Evolutionary conservation across 2,797 vertebrate genomes (phyloP).

Genomic region (Allobates femoralis): DNA sequence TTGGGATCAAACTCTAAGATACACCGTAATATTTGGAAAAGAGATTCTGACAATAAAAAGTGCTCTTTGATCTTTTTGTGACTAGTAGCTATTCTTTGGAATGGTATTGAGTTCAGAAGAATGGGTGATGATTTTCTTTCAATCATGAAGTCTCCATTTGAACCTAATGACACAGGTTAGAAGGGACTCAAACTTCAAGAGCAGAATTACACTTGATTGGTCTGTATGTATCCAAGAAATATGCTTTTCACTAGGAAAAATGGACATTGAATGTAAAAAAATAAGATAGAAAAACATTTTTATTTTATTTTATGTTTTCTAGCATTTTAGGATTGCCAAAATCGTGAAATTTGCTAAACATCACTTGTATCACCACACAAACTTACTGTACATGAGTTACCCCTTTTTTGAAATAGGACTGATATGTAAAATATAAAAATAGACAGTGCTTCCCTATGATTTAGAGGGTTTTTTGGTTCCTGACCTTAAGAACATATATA

Average conservation of each 20-base stretch:
- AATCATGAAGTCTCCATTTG: neutral
- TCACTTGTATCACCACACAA: too few relatives aligned
- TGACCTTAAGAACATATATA: too few relatives aligned
- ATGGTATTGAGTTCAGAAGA: neutral
- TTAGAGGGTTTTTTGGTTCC: too few relatives aligned
- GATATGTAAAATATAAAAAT: too few relatives aligned
- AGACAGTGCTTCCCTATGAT: too few relatives aligned
- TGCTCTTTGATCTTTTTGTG: neutral
- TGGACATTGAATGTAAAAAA: too few relatives aligned
- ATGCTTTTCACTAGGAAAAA: neutral
- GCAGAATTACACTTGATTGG: neutral
- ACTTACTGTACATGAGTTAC: too few relatives aligned
- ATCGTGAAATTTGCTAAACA: too few relatives aligned
- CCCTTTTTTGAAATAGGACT: too few relatives aligned
- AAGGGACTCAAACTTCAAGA: neutral
- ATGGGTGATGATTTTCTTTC: slow-evolving; percentile 7
- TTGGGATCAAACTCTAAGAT: neutral
- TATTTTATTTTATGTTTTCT: too few relatives aligned
- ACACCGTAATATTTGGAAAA: neutral
- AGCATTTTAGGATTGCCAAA: too few relatives aligned
- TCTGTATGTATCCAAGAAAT: neutral
- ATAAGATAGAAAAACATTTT: too few relatives aligned
- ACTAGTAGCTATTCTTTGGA: neutral
- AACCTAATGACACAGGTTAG: neutral
- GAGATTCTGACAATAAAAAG: neutral